phyloP scores from a whole-genome alignment of 1,140 invertebrate species.

The Bombyx mandarina region DNA sequence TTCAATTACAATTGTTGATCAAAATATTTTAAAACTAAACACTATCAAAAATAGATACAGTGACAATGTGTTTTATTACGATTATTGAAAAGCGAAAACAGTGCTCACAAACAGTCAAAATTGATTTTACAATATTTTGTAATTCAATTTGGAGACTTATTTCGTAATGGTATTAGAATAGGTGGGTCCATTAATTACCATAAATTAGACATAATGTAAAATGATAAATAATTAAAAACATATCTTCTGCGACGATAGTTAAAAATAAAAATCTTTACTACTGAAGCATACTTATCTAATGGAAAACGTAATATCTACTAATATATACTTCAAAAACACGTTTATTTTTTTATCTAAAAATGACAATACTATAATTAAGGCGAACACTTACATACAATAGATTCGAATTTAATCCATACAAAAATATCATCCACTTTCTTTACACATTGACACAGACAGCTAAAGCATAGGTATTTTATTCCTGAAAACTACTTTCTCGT shows the following conservation, averaged over 20 bases:
- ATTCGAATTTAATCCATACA: conserved; percentile 51
- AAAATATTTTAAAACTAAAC: too few species aligned
- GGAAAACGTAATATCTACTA: conserved; percentile 10
- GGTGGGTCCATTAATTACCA: conserved; percentile 57
- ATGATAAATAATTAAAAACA: conserved; percentile 7
- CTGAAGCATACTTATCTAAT: conserved; percentile 1
- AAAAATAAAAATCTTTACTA: conserved; percentile 2
- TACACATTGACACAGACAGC: conserved; percentile 46
- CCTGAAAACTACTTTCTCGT: too few species aligned
- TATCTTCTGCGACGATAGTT: not conserved
- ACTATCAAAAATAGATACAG: too few species aligned
- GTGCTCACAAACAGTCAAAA: conserved; percentile 8
- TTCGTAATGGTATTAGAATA: conserved; percentile 47
- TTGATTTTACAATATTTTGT: too few species aligned
- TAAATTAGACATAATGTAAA: conserved; percentile 8
- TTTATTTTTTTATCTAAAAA: conserved; percentile 17
- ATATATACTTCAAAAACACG: conserved; percentile 3
- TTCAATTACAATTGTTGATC: too few species aligned
- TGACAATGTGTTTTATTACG: too few species aligned
- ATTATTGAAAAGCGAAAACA: conserved; percentile 8
- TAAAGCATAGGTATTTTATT: conserved; percentile 26
- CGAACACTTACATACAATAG: conserved; percentile 31
- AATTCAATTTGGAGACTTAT: conserved; percentile 39
- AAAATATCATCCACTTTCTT: conserved; percentile 66
- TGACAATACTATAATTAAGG: conserved; percentile 15